Percentiles rank a stretch among this genome's conserved stretches.
Conservation (phyloP, 2,113 vertebrate species). For the Erythrolamprus reginae region DNA sequence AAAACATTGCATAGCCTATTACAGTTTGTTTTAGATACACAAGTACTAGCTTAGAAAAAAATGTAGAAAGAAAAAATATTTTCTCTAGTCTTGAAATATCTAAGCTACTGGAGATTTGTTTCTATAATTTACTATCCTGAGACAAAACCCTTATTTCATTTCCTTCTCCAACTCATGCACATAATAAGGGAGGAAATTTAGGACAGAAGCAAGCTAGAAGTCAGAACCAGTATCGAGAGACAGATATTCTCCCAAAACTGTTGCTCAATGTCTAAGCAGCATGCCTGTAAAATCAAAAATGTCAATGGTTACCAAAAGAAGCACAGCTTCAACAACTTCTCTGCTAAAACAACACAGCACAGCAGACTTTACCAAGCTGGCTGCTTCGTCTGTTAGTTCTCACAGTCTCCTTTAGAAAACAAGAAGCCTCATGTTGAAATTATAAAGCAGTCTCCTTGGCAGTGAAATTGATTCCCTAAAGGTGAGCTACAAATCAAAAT, state of each 20-base stretch:
- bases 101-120: background rate
- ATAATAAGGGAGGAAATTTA: background rate
- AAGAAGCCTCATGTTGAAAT: conserved; percentile 6
- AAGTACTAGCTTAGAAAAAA: background rate
- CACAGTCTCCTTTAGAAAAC: background rate
- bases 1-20: background rate
- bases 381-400: background rate
- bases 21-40: background rate
- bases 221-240: background rate
- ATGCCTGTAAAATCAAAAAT: background rate
- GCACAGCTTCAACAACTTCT: background rate
- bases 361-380: background rate
- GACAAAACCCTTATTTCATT: background rate
- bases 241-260: background rate
- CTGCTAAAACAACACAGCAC: background rate
- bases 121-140: background rate
- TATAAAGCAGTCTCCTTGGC: conserved; percentile 5
- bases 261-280: background rate
- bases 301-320: background rate
- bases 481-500: conserved; percentile 28
- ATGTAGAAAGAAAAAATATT: background rate
- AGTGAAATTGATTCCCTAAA: conserved; percentile 21
- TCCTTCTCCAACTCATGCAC: background rate
- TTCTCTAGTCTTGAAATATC: background rate
- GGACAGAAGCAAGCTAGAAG: background rate